Conservation (phyloP, 2,113 vertebrate genomes). For the Gallinago media region DNA sequence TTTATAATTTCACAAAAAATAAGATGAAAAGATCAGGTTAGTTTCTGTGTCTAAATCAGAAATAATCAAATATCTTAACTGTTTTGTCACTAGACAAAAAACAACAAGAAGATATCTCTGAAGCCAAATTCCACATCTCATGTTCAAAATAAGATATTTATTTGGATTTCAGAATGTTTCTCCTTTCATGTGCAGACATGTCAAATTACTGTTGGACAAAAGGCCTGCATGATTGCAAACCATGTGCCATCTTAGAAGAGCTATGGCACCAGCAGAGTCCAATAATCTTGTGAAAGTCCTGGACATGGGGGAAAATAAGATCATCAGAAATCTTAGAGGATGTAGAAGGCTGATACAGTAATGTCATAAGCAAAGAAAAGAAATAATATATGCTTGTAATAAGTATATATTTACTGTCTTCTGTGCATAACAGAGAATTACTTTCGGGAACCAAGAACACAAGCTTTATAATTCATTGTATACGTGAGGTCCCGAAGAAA, state of each 20-base stretch:
- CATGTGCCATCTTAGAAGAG: neutral
- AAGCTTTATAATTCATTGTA: no score
- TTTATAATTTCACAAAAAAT: neutral
- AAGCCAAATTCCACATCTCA: neutral
- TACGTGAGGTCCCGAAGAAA: no score
- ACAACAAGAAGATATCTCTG: neutral
- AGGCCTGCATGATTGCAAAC: neutral
- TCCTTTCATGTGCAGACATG: neutral
- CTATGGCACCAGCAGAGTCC: neutral
- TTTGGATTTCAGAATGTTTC: neutral
- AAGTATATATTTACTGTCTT: neutral
- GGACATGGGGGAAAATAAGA: neutral
- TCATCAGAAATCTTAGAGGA: neutral
- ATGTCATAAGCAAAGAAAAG: neutral
- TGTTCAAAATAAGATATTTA: neutral
- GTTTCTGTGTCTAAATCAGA: neutral
- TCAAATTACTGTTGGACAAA: neutral
- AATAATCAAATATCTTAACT: neutral
- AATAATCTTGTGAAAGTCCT: neutral
- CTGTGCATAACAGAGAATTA: neutral
- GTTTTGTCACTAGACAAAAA: neutral
- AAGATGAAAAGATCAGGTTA: neutral
- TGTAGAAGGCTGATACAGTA: neutral
- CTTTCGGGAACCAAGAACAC: no score
- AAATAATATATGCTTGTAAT: neutral